Base-by-base conservation (phyloP, 2,888 invertebrate species). In the Pherbina coryleti region DNA sequence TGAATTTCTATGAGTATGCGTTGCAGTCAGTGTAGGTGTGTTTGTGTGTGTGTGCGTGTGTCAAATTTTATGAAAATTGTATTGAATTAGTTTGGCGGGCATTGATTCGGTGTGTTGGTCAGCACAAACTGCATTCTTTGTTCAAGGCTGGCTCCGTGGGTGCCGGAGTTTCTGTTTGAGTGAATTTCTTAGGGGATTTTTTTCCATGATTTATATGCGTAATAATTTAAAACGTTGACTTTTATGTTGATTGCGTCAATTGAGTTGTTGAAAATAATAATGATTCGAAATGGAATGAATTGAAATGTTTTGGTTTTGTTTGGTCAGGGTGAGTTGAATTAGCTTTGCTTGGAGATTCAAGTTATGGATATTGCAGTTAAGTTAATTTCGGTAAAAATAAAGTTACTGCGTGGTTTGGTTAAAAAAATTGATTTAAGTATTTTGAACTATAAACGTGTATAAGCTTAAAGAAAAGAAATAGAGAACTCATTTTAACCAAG, bases 201-300 rank as follows among this genome's bases (percentile, higher is more conserved):
- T 11, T 34, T 49, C 66, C 55, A 67, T 66, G 57, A 75, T 75
- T 75, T 75, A 75, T 66, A 53, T 31, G 75, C 55, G 55, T 75
- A 67, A 53, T 67, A 66, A 55, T 75, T 75, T 75, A 62, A 64
- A 75, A 75, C 34, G 1, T 55, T 55, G 75, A 75, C 67, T 75
- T 75, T 75, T 67, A 75, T 75, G 75, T 75, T 75, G 75, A 75
- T 75, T 66, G 31, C 66, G 75, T 72, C 57, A 44, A 72, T 72
- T 57, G 64, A 74, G 73, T 74, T 74, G 73, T 74, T 64, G 73
- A 74, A 44, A 49, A 55, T 28, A 14, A 11, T 55, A 55, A 71
- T 53, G 55, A 71, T 34, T 25, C 3, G 49, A 51, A 64, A 62
- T 74, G 37, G 25, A 19, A 44, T 75, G 25, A 67, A 75, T 75